These are phyloP conservation scores for Sphaerophoria taeniata DNA, from an alignment of 2,888 invertebrate species.

Conservation along the genomic window DNA sequence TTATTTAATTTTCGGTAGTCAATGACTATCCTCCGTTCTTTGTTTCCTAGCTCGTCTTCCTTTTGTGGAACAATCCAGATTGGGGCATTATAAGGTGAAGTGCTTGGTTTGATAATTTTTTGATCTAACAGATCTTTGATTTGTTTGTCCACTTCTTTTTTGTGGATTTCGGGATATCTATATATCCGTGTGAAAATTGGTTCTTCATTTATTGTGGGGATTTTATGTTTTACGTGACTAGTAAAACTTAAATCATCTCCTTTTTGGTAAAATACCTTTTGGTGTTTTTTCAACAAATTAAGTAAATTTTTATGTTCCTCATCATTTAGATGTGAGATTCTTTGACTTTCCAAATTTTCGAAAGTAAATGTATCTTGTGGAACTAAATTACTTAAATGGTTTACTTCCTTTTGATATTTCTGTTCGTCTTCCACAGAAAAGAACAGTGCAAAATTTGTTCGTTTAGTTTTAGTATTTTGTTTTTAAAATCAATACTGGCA, in stretches of 20 bases:
- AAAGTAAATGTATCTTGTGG: slow-evolving; percentile 12
- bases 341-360: slow-evolving; percentile 22
- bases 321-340: slow-evolving; percentile 18
- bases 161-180: no score
- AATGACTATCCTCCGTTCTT: no score
- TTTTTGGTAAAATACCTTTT: slow-evolving; percentile 19
- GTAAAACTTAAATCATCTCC: slow-evolving; percentile 27
- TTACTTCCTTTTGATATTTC: slow-evolving; percentile 21
- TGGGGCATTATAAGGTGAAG: no score
- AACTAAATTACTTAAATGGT: slow-evolving; percentile 19
- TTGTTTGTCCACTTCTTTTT: no score
- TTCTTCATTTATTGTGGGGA: no score
- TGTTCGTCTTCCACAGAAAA: slow-evolving; percentile 26
- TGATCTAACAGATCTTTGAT: no score
- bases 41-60: no score
- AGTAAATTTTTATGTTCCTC: slow-evolving; percentile 7
- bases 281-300: slow-evolving; percentile 6
- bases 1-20: no score
- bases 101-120: no score
- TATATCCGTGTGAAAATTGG: no score
- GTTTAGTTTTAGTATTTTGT: slow-evolving; percentile 30
- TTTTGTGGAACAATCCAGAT: no score
- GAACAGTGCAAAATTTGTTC: slow-evolving; percentile 17
- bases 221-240: slow-evolving; percentile 13
- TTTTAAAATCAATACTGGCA: no score